A percentile compares a stretch with the other conserved stretches of the same genome.
Evolutionary conservation across 2,888 invertebrate species (phyloP).

Genomic region (Agrochola litura): DNA sequence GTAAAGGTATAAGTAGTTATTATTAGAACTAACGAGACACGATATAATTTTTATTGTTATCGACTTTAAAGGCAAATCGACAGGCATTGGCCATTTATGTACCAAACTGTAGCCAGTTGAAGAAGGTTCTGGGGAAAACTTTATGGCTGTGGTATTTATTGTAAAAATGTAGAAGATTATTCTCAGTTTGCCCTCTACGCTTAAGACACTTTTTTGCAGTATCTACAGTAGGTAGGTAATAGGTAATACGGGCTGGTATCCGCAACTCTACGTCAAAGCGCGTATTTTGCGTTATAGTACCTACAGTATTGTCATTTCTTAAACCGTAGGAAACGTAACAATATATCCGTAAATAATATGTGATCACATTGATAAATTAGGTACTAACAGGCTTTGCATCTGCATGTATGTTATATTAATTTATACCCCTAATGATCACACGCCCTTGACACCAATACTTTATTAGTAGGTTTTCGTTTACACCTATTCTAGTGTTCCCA

Average conservation of each 20-base stretch:
- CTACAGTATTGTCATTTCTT: conserved; percentile 3
- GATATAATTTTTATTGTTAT: too few relatives aligned
- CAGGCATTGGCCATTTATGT: neutral
- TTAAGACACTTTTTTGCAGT: neutral
- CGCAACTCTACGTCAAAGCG: too few relatives aligned
- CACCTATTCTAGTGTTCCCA: conserved; percentile 20
- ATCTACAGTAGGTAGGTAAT: too few relatives aligned
- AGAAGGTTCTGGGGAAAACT: neutral
- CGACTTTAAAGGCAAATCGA: too few relatives aligned
- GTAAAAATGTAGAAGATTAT: conserved; percentile 11
- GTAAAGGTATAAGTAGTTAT: too few relatives aligned
- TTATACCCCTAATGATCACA: conserved; percentile 14
- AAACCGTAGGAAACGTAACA: neutral
- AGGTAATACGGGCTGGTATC: too few relatives aligned
- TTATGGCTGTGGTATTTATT: neutral
- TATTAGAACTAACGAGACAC: neutral
- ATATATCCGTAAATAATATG: neutral
- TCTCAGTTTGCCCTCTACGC: neutral
- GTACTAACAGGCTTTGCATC: neutral
- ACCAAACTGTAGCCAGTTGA: neutral
- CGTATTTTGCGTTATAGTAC: too few relatives aligned
- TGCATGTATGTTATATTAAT: conserved; percentile 1
- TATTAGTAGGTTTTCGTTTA: neutral
- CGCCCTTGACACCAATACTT: conserved; percentile 30
- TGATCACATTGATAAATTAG: neutral